A percentile compares a stretch with the other conserved stretches of the same genome.
Evolutionary conservation across 2,797 vertebrate genomes (phyloP).

Genomic region (Micrastur ruficollis): DNA sequence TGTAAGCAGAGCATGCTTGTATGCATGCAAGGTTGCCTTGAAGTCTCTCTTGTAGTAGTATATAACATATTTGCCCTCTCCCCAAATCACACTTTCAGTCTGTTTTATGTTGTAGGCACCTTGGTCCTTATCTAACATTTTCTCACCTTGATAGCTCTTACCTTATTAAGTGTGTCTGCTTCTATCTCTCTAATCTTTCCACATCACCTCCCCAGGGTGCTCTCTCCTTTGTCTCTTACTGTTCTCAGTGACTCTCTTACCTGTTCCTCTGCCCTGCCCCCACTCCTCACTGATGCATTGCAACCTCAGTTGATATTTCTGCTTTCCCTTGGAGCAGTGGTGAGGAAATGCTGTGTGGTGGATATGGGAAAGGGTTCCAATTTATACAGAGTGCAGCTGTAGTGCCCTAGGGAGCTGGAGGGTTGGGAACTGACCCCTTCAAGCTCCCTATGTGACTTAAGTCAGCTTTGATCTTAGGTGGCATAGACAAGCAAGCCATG

Average conservation of each 20-base stretch:
- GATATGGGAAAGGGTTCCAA: neutral
- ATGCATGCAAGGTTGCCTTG: neutral
- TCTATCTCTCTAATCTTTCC: slow-evolving; percentile 22
- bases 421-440: neutral
- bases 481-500: neutral
- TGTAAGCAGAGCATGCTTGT: neutral
- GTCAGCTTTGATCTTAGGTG: neutral
- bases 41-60: neutral
- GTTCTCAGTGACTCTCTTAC: neutral
- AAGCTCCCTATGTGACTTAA: neutral
- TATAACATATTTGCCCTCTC: neutral
- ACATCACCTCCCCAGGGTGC: neutral
- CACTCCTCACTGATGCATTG: neutral
- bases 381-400: neutral
- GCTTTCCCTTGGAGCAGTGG: neutral
- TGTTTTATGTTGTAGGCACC: slow-evolving; percentile 18
- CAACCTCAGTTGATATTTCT: neutral
- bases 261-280: neutral
- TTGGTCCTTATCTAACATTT: slow-evolving; percentile 37
- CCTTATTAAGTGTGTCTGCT: slow-evolving; percentile 25
- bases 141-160: slow-evolving; percentile 39
- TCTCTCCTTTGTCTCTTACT: neutral
- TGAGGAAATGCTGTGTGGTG: neutral
- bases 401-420: neutral
- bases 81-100: neutral